These are phyloP conservation scores for Aphidius ervi DNA, from an alignment of 1,140 invertebrate genomes.

Conservation along the genomic window DNA sequence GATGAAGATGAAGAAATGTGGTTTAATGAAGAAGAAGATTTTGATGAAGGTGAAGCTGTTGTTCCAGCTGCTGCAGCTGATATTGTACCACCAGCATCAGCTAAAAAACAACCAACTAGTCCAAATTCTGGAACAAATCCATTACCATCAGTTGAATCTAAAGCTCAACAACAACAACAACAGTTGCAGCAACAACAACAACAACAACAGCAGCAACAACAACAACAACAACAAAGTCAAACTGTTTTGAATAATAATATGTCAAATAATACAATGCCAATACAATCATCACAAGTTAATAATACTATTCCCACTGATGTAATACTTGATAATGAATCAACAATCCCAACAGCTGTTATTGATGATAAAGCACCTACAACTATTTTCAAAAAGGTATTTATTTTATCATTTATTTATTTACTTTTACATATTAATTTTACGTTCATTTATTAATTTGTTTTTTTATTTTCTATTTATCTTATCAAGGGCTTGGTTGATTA, in stretches of 20 bases:
- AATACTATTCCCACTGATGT: slow-evolving; percentile 34
- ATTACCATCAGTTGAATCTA: slow-evolving; percentile 43
- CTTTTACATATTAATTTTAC: slow-evolving; percentile 12
- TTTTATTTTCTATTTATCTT: slow-evolving; percentile 26
- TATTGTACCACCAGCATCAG: slow-evolving; percentile 40
- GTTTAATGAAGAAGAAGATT: slow-evolving; percentile 96
- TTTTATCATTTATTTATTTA: slow-evolving; percentile 4
- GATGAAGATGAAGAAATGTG: slow-evolving; percentile 98
- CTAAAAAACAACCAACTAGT: slow-evolving; percentile 49
- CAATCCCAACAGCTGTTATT: slow-evolving; percentile 48
- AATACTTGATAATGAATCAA: slow-evolving; percentile 43
- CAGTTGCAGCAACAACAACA: slow-evolving; percentile 42
- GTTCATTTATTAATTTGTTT: slow-evolving; percentile 13
- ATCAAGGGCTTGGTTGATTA: slow-evolving; percentile 88
- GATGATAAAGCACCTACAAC: slow-evolving; percentile 50
- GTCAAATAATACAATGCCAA: slow-evolving; percentile 10
- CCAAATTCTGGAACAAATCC: slow-evolving; percentile 46
- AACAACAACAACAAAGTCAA: slow-evolving; percentile 40
- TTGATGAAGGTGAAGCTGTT: slow-evolving; percentile 75
- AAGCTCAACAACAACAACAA: slow-evolving; percentile 47
- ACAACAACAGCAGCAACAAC: slow-evolving; percentile 43
- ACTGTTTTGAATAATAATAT: slow-evolving; percentile 10
- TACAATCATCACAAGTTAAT: slow-evolving; percentile 43
- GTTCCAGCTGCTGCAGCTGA: slow-evolving; percentile 54
- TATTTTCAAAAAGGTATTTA: slow-evolving; percentile 60